phyloP scores from a whole-genome alignment of 2,797 vertebrate species.

The Rhyacichthys aspro region DNA sequence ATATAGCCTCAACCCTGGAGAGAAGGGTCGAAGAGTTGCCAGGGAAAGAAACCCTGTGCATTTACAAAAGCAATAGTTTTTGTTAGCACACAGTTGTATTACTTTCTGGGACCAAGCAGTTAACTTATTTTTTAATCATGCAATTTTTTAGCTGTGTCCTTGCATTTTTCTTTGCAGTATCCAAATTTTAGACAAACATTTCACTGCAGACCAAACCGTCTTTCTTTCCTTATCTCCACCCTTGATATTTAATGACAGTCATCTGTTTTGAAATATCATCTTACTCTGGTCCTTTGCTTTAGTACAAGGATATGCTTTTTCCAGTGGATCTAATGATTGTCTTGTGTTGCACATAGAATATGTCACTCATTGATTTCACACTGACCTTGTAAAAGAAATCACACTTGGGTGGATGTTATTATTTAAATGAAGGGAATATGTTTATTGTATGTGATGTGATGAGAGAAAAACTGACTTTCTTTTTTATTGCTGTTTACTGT shows the following conservation, averaged over 20 bases:
- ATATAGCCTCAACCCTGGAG: conserved; percentile 7
- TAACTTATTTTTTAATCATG: conserved; percentile 39
- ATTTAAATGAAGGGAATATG: conserved; percentile 75
- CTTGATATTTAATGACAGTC: no score
- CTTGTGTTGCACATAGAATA: conserved; percentile 72
- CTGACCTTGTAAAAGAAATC: conserved; percentile 73
- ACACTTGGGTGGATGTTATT: conserved; percentile 40
- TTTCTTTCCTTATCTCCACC: no score
- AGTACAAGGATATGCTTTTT: conserved; percentile 53
- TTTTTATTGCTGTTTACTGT: conserved; percentile 83
- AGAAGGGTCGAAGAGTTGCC: conserved; percentile 1
- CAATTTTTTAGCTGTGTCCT: conserved; percentile 47
- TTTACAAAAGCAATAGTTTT: conserved; percentile 75
- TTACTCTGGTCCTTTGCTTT: conserved; percentile 36
- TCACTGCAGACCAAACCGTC: no score
- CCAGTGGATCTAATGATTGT: conserved; percentile 60
- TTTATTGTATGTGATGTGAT: conserved; percentile 55
- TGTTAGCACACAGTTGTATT: conserved; percentile 28
- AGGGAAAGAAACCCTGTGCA: conserved; percentile 9
- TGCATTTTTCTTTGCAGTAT: conserved; percentile 29
- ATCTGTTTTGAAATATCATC: not conserved
- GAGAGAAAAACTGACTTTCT: conserved; percentile 73
- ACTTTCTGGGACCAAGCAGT: conserved; percentile 24
- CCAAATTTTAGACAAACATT: not conserved
- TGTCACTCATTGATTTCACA: conserved; percentile 67